Evolutionary conservation across 2,888 invertebrate species (phyloP), one percentile per base, ranked within the genome.

Genomic region (Camptogramma bilineatum): DNA sequence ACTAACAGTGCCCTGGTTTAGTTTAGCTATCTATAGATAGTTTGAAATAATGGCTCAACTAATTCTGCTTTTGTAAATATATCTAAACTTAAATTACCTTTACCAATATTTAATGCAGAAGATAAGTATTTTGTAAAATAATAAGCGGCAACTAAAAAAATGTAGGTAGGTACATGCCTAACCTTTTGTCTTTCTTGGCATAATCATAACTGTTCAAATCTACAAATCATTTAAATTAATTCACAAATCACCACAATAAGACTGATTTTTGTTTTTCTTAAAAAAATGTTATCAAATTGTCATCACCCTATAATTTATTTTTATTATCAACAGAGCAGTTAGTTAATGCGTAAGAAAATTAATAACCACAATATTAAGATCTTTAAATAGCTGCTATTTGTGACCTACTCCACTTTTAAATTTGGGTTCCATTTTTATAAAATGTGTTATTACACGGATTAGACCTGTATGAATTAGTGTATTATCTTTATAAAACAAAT

Each of bases 271-370:
- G 7, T 44, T 1, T 44, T 16, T 44, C 16, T 44, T 16, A 17
- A 17, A 42, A n/a, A n/a, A 42, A 44, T 44, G 17, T 44, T 13
- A 44, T 44, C 16, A 44, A 44, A 44, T 17, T 44, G 52, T 52
- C 52, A 21, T 52, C 52, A n/a, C n/a, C n/a, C 13, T 18, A 42
- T 52, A 52, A 52, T 42, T 52, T 31, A 28, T 16, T n/a, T 21
- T 16, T 39, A 52, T 9, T 52, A 48, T 19, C 21, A 48, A 17
- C 44, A 4, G 13, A 44, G 17, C 17, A 17, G 7, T 44, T 44
- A 16, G 5, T 44, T 17, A 42, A 16, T 17, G 17, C 7, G 13
- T 44, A 16, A 44, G 17, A 17, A 16, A 17, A 44, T 44, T 44
- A 44, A 44, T 44, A 13, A 44, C 44, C 16, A 44, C 17, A 17